Evolutionary conservation across 2,888 invertebrate genomes (phyloP).

Genomic region (Philereme vetulata): DNA sequence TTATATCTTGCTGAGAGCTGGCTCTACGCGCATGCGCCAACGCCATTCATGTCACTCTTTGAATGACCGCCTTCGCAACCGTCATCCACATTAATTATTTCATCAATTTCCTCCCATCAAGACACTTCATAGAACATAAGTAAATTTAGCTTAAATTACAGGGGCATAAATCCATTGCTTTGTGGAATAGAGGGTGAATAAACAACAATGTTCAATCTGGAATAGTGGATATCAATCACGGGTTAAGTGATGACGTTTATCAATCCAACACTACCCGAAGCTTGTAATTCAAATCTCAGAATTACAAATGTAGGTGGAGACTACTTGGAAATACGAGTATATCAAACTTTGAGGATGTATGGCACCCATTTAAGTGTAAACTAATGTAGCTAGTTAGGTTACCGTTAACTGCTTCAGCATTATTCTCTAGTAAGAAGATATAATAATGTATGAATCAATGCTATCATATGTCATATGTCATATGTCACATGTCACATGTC

Average conservation of each 20-base stretch:
- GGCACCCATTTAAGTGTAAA: too few species aligned
- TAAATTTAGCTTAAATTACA: constrained; percentile 15
- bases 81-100: constrained; percentile 54
- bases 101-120: constrained; percentile 25
- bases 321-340: background rate
- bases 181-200: constrained; percentile 18
- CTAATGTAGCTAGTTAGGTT: too few species aligned
- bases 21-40: constrained; percentile 67
- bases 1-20: constrained; percentile 70
- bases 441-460: too few species aligned
- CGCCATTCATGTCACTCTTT: constrained; percentile 73
- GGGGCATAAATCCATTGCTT: constrained; percentile 12
- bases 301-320: background rate
- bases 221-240: constrained; percentile 33
- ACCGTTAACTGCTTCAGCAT: too few species aligned
- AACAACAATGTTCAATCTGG: constrained; percentile 24
- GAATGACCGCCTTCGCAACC: constrained; percentile 76
- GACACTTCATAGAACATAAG: constrained; percentile 7
- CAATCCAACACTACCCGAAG: constrained; percentile 11
- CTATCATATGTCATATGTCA: too few species aligned
- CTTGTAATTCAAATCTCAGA: constrained; percentile 1
- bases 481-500: too few species aligned
- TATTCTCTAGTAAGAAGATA: too few species aligned
- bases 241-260: constrained; percentile 29
- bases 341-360: too few species aligned